Evolutionary conservation across 2,888 invertebrate genomes (phyloP).

Genomic region (Trimorus sp.): DNA sequence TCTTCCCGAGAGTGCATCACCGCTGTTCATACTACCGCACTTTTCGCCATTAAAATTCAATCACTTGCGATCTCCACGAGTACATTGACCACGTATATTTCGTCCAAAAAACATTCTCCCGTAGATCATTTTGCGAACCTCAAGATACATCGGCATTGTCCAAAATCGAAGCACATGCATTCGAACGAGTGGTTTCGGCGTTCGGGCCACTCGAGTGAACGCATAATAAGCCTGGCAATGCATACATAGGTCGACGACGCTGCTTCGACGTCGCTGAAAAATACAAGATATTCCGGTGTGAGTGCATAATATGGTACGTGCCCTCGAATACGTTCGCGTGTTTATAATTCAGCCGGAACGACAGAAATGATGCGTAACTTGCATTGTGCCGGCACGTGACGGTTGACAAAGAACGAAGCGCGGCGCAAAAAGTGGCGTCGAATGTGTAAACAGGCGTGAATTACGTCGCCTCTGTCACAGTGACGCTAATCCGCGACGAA

Average conservation of each 20-base stretch:
- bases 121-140: no score
- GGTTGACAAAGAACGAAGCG: conserved; percentile 27
- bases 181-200: no score
- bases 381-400: conserved; percentile 41
- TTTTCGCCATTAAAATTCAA: no score
- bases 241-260: conserved; percentile 46
- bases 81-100: no score
- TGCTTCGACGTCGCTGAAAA: conserved; percentile 52
- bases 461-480: conserved; percentile 7
- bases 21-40: no score
- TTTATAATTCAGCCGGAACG: conserved; percentile 52
- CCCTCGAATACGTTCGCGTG: conserved; percentile 51
- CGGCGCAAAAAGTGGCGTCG: conserved; percentile 3
- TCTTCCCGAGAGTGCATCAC: no score
- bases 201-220: conserved; percentile 9
- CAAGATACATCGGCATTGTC: no score
- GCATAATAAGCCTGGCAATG: conserved; percentile 47
- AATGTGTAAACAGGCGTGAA: conserved; percentile 17
- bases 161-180: no score
- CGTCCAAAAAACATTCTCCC: no score
- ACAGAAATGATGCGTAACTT: conserved; percentile 45
- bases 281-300: conserved; percentile 51
- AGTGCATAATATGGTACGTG: conserved; percentile 54
- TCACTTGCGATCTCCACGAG: no score
- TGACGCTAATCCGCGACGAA: conserved; percentile 4